Evolutionary conservation across 2,888 invertebrate genomes (phyloP).

Genomic region (Mystacides longicornis): DNA sequence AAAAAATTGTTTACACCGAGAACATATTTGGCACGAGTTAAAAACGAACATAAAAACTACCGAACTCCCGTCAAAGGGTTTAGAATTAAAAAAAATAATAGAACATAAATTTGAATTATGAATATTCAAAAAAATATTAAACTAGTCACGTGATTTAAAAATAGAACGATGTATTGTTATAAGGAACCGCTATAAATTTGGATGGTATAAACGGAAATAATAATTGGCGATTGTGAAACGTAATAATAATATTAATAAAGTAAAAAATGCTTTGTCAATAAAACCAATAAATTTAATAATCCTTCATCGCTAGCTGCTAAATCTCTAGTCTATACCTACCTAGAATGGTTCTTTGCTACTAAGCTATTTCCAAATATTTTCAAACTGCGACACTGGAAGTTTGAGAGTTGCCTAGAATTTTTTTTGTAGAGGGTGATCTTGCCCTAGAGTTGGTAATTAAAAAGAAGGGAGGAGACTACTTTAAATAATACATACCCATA

Average conservation of each 20-base stretch:
- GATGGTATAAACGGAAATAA: conserved; percentile 9
- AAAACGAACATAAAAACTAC: background rate
- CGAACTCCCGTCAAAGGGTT: background rate
- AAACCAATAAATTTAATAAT: conserved; percentile 25
- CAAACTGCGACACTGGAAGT: too few species aligned
- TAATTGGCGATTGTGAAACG: conserved; percentile 22
- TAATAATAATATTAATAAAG: conserved; percentile 20
- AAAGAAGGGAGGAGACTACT: background rate
- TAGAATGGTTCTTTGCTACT: background rate
- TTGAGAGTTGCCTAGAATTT: too few species aligned
- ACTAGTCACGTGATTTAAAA: background rate
- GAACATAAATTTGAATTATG: conserved; percentile 1
- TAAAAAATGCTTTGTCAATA: conserved; percentile 26
- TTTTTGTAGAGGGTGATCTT: too few species aligned
- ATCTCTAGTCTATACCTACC: too few species aligned
- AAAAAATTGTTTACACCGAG: conserved; percentile 4
- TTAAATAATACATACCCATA: too few species aligned
- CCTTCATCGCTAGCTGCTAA: conserved; percentile 20
- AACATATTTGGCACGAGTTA: background rate
- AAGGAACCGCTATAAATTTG: background rate
- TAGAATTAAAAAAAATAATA: too few species aligned
- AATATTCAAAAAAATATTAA: background rate
- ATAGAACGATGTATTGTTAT: too few species aligned
- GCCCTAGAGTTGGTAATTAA: background rate
- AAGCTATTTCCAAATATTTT: background rate